Conservation (phyloP, 1,140 invertebrate species). For the Calliphora vicina region DNA sequence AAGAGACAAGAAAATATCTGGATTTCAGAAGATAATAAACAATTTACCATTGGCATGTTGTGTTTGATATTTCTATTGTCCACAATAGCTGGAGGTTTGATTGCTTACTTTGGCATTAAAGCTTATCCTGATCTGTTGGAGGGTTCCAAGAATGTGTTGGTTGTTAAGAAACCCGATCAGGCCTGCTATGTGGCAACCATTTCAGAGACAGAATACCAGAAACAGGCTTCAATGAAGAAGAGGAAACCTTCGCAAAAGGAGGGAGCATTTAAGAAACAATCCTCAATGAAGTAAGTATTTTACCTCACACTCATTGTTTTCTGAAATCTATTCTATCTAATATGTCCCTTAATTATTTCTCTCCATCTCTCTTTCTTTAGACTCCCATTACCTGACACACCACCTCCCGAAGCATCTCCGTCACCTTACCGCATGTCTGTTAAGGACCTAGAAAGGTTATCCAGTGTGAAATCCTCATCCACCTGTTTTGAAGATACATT, state of each 20-base stretch:
- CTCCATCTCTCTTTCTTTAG: not conserved
- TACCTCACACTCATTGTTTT: too few relatives aligned
- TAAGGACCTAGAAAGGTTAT: constrained; percentile 4
- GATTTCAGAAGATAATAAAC: constrained; percentile 45
- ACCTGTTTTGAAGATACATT: constrained; percentile 45
- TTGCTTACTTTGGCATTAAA: constrained; percentile 49
- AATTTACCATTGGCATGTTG: constrained; percentile 50
- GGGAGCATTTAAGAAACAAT: constrained; percentile 18
- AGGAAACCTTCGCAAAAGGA: constrained; percentile 21
- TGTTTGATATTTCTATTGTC: constrained; percentile 49
- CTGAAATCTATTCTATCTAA: too few relatives aligned
- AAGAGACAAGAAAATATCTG: constrained; percentile 26
- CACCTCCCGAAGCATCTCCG: constrained; percentile 17
- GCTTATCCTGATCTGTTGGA: constrained; percentile 49
- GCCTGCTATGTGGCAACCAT: constrained; percentile 48
- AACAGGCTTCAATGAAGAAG: constrained; percentile 13
- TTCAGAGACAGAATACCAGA: constrained; percentile 40
- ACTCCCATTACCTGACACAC: constrained; percentile 15
- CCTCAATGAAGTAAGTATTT: constrained; percentile 32
- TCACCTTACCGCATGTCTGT: constrained; percentile 34
- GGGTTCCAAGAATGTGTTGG: constrained; percentile 51
- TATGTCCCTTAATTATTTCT: too few relatives aligned
- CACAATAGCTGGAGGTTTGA: constrained; percentile 43
- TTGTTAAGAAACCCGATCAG: constrained; percentile 48
- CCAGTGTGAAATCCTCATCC: constrained; percentile 39